Evolutionary conservation across 37 sponge, comb jelly and placozoan genomes (phyloP).

Genomic region (Spongilla lacustris): DNA sequence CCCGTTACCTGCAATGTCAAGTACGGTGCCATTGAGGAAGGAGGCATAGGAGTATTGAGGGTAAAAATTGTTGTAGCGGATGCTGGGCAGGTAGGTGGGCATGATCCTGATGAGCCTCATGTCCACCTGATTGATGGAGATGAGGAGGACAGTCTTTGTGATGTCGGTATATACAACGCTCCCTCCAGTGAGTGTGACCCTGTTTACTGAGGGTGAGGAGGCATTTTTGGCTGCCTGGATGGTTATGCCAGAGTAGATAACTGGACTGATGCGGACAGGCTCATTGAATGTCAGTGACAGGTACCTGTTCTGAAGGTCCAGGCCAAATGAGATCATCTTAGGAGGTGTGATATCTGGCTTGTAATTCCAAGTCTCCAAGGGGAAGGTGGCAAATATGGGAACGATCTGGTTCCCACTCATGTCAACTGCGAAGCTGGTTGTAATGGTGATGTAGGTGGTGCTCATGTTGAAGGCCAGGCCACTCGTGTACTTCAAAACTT

Average conservation of each 20-base stretch:
- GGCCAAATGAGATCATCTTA: constrained; percentile 35
- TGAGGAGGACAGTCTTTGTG: constrained; percentile 60
- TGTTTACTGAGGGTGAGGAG: constrained; percentile 14
- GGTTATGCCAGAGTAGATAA: constrained; percentile 57
- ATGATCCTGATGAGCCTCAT: constrained; percentile 62
- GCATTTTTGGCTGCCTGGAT: constrained; percentile 45
- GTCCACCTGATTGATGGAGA: constrained; percentile 63
- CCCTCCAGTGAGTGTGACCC: constrained; percentile 84
- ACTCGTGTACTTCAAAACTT: constrained; percentile 74
- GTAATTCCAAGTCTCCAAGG: constrained; percentile 58
- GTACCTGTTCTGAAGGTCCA: constrained; percentile 71
- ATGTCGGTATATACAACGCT: constrained; percentile 36
- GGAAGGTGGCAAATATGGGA: constrained; percentile 15
- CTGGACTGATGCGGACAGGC: constrained; percentile 74
- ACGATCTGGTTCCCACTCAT: constrained; percentile 65
- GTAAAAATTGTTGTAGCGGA: constrained; percentile 46
- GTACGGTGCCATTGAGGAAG: constrained; percentile 43
- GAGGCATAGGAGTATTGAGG: constrained; percentile 1
- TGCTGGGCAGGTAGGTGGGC: neutral
- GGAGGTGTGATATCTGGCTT: constrained; percentile 71
- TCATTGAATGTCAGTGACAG: constrained; percentile 86
- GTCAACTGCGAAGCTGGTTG: constrained; percentile 50
- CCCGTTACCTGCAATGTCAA: constrained; percentile 76
- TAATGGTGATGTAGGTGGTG: constrained; percentile 84
- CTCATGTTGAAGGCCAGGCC: constrained; percentile 52